Base-by-base conservation (phyloP, 2,888 invertebrate genomes). In the Argyresthia albistria region DNA sequence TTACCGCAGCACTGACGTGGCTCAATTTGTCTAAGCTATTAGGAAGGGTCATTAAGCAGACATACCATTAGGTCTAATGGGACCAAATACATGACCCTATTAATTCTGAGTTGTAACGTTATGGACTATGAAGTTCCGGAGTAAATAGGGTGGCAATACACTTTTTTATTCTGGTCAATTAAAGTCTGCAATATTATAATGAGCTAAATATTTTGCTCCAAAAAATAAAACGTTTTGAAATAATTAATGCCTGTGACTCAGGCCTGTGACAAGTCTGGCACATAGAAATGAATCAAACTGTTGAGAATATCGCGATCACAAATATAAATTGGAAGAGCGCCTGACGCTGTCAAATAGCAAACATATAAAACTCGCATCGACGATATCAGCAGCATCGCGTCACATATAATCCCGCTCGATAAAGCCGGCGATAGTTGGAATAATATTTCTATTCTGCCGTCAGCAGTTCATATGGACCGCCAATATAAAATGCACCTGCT, bases 381-480 rank as follows among this genome's bases (percentile, higher is more conserved):
- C 2, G 50, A 46, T 46, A 46, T 16, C 15, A 25, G 42, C 42
- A 10, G 48, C 37, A 45, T 37, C 14, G 25, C 25, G 52, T 56
- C 60, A 59, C 64, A 62, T 65, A 67, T 65, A 71, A 68, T 62
- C 58, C 59, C 60, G 60, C 63, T 56, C 65, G 63, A 67, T 69
- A 65, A 65, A 65, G 59, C 63, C 61, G 56, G 58, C 63, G 66
- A 64, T 68, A 66, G 68, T 62, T 64, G 61, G 66, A 67, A 73
- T 71, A 73, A 73, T 73, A 74, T 75, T 73, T 73, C 73, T 72
- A 69, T 73, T 68, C 65, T 53, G 45, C 42, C 45, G 51, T 56
- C 59, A 60, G 64, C 68, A 69, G 69, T 70, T 67, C 65, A 65
- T 62, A 65, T 61, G 65, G 51, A 14, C 63, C 57, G 57, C 56